phyloP scores from a whole-genome alignment of 2,797 vertebrate species.

The Poeciliopsis gracilis region DNA sequence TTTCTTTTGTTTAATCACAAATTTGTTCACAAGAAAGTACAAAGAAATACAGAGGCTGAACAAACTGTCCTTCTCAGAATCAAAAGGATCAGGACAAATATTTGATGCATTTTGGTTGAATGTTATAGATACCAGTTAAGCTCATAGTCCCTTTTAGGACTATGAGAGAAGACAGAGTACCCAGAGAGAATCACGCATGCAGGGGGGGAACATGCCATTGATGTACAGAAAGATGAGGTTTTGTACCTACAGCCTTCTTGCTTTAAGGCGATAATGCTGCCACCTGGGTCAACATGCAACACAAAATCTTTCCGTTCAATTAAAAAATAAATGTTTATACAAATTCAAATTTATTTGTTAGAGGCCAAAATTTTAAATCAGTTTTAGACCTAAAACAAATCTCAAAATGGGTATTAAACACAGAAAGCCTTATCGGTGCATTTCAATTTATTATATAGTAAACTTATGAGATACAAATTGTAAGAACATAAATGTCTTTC shows the following conservation, averaged over 20 bases:
- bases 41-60: background rate
- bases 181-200: background rate
- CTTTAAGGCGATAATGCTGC: too few relatives aligned
- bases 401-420: background rate
- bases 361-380: background rate
- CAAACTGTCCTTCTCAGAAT: background rate
- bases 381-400: background rate
- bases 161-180: background rate
- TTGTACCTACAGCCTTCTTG: too few relatives aligned
- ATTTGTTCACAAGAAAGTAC: background rate
- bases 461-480: background rate
- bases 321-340: background rate
- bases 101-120: background rate
- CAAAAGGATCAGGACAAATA: background rate
- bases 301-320: background rate
- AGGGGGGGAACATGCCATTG: background rate
- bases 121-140: background rate
- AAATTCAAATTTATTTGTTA: too few relatives aligned
- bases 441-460: background rate
- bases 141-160: background rate
- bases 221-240: background rate
- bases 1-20: background rate
- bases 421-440: background rate
- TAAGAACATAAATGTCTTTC: background rate
- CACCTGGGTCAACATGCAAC: too few relatives aligned